Conservation (phyloP, 2,888 invertebrate species). For the Sminthurinus aureus region DNA sequence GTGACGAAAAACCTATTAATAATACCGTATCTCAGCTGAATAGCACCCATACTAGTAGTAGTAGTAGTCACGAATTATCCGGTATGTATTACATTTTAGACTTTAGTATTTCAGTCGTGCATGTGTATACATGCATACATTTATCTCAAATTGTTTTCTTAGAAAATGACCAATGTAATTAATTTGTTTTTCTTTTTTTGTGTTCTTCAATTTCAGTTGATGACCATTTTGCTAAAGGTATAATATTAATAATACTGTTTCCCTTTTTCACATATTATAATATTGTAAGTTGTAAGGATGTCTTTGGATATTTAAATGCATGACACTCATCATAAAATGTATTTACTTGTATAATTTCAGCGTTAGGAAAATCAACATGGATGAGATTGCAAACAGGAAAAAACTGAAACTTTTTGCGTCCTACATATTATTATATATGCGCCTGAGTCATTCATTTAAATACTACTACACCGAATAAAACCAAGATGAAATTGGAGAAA, state of each 20-base stretch:
- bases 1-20: neutral
- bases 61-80: slow-evolving; percentile 15
- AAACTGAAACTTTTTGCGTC: no score
- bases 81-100: neutral
- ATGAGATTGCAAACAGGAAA: slow-evolving; percentile 63
- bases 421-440: no score
- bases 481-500: neutral
- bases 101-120: neutral
- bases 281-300: no score
- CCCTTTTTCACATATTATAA: no score
- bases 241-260: neutral
- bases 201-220: slow-evolving; percentile 75
- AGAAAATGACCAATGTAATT: no score
- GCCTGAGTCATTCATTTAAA: neutral
- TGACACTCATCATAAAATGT: no score
- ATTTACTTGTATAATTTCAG: slow-evolving; percentile 61
- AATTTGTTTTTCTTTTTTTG: neutral
- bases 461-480: neutral
- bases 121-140: neutral
- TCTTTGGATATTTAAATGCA: no score
- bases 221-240: slow-evolving; percentile 84
- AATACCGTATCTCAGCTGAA: neutral
- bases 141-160: neutral
- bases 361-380: slow-evolving; percentile 80
- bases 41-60: slow-evolving; percentile 12